Conservation (phyloP, 23 tunicate species). For the Halocynthia aurantium region DNA sequence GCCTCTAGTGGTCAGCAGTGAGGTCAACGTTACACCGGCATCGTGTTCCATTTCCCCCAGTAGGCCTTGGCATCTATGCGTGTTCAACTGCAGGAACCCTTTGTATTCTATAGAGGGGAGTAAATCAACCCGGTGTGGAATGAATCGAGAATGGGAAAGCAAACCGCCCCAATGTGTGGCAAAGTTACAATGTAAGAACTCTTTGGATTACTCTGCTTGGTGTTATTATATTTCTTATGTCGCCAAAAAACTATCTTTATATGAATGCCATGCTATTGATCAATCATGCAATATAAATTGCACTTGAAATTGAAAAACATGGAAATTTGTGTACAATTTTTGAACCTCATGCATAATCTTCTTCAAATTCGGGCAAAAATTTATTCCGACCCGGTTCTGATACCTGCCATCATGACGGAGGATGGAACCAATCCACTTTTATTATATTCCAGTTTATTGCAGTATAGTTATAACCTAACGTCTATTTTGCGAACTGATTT, state of each 20-base stretch:
- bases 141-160: conserved; percentile 18
- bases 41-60: conserved; percentile 15
- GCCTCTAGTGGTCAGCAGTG: conserved; percentile 4
- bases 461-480: too few species aligned
- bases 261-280: background rate
- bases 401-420: too few species aligned
- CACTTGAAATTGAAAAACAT: too few species aligned
- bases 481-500: too few species aligned
- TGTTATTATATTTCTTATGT: background rate
- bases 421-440: too few species aligned
- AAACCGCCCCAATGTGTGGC: conserved; percentile 24
- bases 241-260: background rate
- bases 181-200: background rate
- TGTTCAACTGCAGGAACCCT: conserved; percentile 19
- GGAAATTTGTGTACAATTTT: too few species aligned
- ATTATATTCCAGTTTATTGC: too few species aligned
- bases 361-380: too few species aligned
- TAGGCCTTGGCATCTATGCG: conserved; percentile 27
- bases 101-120: conserved; percentile 16
- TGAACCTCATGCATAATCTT: too few species aligned
- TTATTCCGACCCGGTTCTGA: too few species aligned
- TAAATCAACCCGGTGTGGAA: conserved; percentile 11
- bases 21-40: conserved; percentile 18
- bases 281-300: background rate
- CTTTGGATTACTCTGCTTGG: background rate